phyloP scores from a whole-genome alignment of 2,888 invertebrate species.

The Nephrotoma flavescens region DNA sequence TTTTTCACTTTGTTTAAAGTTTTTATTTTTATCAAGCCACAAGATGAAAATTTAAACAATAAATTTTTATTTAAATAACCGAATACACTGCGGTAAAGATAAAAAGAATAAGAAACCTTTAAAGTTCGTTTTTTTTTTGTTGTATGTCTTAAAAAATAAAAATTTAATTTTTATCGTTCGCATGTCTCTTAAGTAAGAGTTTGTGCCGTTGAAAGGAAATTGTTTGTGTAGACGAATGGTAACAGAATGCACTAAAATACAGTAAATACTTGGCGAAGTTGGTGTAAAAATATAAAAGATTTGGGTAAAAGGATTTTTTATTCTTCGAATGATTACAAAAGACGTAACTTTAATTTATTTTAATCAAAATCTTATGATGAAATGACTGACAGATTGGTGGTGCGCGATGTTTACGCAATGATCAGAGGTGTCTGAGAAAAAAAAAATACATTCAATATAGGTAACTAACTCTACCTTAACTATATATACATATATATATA shows the following conservation, averaged over 20 bases:
- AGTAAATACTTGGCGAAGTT: not conserved
- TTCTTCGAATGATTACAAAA: not conserved
- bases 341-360: not conserved
- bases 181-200: not conserved
- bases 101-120: not conserved
- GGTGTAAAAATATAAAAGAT: not conserved
- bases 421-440: not conserved
- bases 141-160: not conserved
- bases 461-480: too few relatives aligned
- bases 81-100: not conserved
- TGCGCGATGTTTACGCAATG: not conserved
- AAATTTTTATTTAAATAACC: not conserved
- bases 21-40: not conserved
- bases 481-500: too few relatives aligned
- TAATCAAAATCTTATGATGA: not conserved
- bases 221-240: not conserved
- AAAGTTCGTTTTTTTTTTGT: not conserved
- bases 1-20: not conserved
- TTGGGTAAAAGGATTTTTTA: not conserved
- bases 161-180: not conserved
- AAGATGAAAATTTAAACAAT: not conserved
- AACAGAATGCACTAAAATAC: not conserved
- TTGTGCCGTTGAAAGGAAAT: not conserved
- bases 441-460: not conserved
- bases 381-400: not conserved